Evolutionary conservation across 1,140 invertebrate species (phyloP), one percentile per base, ranked within the genome.

Genomic region (Bursaphelenchus mucronatus): DNA sequence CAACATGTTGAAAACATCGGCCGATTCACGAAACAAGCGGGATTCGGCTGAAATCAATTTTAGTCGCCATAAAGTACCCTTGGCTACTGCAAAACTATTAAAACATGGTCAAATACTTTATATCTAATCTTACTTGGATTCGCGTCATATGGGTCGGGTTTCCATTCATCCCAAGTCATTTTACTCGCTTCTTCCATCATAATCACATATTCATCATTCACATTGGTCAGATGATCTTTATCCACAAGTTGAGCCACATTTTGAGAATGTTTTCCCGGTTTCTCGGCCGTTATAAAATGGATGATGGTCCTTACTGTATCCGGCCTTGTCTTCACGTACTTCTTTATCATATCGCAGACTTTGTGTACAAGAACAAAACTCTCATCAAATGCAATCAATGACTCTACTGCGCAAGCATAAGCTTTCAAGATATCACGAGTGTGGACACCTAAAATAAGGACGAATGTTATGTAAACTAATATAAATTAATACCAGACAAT

Each of bases 341-440:
- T 83, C 46, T 90, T 87, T 11, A 98, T 90, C 21, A 94, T 93
- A 70, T 93, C 90, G 62, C 94, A 96, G 0, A 97, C 91, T 50
- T 90, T 88, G 82, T 97, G 92, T 49, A 98, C 83, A 53, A 98
- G 87, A 30, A 97, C 90, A 39, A 94, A 94, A 44, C 89, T 90
- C 9, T 89, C 89, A 83, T 98, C 95, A 19, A 98, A 84, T 68
- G 94, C 88, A 67, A 90, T 86, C 44, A 99, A 85, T 5, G 93
- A 86, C 87, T 91, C 89, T 15, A 98, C 97, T 43, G 93, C 89
- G 19, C 92, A 89, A 19, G 97, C 89, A 82, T 98, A 98, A 0
- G 93, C 94, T 40, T 92, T 94, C 56, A 99, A 84, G 76, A 98
- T 94, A 81, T 97, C 93, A 47, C 89, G 87, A n/a, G 95, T 99